phyloP scores from a whole-genome alignment of 1,140 invertebrate genomes.

The Heliconius eleuchia region DNA sequence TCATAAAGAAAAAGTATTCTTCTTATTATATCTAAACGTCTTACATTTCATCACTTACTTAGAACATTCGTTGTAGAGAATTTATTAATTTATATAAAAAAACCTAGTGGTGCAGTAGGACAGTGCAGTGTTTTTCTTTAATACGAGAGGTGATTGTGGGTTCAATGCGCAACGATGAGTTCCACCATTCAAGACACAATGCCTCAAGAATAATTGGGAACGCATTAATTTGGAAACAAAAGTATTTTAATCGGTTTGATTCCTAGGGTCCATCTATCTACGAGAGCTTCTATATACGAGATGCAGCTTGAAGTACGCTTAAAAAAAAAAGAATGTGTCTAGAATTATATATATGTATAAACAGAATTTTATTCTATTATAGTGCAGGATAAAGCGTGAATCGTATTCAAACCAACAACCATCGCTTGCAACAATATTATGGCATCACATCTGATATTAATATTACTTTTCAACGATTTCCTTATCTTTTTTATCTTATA shows the following conservation, averaged over 20 bases:
- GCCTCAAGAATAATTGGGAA: too few relatives aligned
- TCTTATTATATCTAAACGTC: constrained; percentile 1
- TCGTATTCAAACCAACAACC: neutral
- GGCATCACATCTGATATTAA: neutral
- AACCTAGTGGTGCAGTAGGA: neutral
- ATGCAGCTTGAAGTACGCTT: too few relatives aligned
- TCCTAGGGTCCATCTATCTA: too few relatives aligned
- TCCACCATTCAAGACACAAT: too few relatives aligned
- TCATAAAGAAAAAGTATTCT: constrained; percentile 12
- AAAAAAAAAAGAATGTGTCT: neutral
- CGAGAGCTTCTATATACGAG: too few relatives aligned
- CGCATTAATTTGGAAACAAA: too few relatives aligned
- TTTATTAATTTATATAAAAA: neutral
- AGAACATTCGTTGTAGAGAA: constrained; percentile 1
- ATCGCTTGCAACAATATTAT: neutral
- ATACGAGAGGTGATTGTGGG: neutral
- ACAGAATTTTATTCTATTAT: neutral
- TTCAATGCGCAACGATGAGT: neutral
- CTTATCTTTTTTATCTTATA: neutral
- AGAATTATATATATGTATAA: neutral
- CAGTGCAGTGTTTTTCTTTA: neutral
- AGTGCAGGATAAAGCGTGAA: too few relatives aligned
- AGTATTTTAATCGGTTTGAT: too few relatives aligned
- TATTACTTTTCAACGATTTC: neutral
- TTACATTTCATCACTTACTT: constrained; percentile 11